Conservation (phyloP, 2,888 invertebrate genomes). For the Anagyrus pseudococci region DNA sequence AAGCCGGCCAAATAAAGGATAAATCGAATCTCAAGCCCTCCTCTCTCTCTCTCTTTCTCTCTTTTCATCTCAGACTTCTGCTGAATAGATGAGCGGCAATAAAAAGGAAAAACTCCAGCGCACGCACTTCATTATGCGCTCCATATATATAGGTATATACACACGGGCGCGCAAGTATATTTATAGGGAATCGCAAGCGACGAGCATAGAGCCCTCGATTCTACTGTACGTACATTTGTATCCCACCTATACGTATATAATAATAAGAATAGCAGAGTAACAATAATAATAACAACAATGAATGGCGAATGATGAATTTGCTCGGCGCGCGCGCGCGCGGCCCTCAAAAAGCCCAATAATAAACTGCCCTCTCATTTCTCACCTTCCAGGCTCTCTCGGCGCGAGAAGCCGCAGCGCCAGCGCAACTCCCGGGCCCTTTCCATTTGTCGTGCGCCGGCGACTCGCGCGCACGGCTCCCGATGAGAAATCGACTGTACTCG, state of each 20-base stretch:
- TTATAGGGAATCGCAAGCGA: too few relatives aligned
- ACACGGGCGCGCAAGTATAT: not conserved
- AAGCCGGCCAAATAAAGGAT: constrained; percentile 29
- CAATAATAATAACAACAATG: too few relatives aligned
- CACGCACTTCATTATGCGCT: constrained; percentile 30
- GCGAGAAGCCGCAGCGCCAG: not conserved
- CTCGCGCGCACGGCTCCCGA: constrained; percentile 31
- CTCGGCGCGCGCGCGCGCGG: too few relatives aligned
- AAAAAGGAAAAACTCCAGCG: constrained; percentile 26
- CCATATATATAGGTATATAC: constrained; percentile 10
- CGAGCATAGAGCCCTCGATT: not conserved
- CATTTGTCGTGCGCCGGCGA: constrained; percentile 27
- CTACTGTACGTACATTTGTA: not conserved
- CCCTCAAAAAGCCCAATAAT: constrained; percentile 25
- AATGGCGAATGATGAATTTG: constrained; percentile 37
- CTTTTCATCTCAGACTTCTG: not conserved
- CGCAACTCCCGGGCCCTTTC: constrained; percentile 25
- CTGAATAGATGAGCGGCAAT: constrained; percentile 25
- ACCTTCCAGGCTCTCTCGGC: constrained; percentile 12
- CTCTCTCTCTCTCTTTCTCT: not conserved
- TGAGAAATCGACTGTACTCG: constrained; percentile 46
- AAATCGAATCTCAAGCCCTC: constrained; percentile 16
- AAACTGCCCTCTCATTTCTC: constrained; percentile 36
- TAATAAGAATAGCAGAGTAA: too few relatives aligned
- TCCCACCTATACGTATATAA: too few relatives aligned